A percentile compares a stretch with the other conserved stretches of the same genome.
These are phyloP conservation scores for Drosophila funebris DNA, from an alignment of 1,140 invertebrate species.

Conservation along the genomic window DNA sequence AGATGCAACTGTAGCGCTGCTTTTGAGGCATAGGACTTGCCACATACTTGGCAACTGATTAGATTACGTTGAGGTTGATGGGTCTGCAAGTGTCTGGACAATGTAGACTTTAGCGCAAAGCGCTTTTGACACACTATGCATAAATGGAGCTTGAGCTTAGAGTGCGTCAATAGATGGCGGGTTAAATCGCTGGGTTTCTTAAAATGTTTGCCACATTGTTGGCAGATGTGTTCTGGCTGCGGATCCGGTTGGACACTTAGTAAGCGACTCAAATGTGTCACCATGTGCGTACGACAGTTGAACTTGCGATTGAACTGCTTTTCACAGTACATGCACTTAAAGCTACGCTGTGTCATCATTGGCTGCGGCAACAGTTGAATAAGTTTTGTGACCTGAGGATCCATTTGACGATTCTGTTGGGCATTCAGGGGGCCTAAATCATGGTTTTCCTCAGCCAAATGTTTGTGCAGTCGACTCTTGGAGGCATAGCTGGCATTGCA, in stretches of 20 bases:
- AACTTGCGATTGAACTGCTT: constrained; percentile 16
- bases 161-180: constrained; percentile 30
- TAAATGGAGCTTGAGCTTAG: constrained; percentile 6
- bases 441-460: too few species aligned
- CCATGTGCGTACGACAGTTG: constrained; percentile 36
- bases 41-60: constrained; percentile 36
- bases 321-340: constrained; percentile 34
- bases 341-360: background rate
- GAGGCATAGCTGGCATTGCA: too few species aligned
- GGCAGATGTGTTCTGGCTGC: background rate
- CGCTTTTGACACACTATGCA: constrained; percentile 20
- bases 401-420: background rate
- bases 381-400: background rate
- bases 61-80: background rate
- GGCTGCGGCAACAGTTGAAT: background rate
- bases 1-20: constrained; percentile 64
- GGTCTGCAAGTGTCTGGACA: constrained; percentile 25
- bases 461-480: too few species aligned
- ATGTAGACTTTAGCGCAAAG: constrained; percentile 22
- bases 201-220: constrained; percentile 26
- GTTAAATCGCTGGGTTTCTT: constrained; percentile 12
- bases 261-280: constrained; percentile 10
- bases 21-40: constrained; percentile 30
- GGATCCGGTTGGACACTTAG: background rate
- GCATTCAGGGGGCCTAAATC: too few species aligned